Evolutionary conservation across 2,113 vertebrate species (phyloP), one percentile per base, ranked within the genome.

Genomic region (Neotragus moschatus): DNA sequence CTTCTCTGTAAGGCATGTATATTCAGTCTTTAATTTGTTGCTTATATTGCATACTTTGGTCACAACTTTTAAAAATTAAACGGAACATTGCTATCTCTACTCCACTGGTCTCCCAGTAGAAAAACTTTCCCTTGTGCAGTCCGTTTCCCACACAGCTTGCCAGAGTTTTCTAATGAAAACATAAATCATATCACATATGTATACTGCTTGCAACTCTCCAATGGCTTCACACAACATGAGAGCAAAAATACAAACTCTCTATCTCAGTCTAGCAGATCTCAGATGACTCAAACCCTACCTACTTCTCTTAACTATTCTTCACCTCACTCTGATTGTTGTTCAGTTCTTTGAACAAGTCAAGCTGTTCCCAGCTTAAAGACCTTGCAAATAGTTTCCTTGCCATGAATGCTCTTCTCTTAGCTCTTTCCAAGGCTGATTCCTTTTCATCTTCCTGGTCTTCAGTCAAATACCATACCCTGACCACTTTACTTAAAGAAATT

Each of bases 11-110:
- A 63, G 58, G n/a, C 51, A 66, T 96, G 47, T 10, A 80, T 63
- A 92, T 75, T 96, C 43, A 91, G 25, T 94, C 43, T 75, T 19
- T 49, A 90, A 88, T 90, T 88, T 91, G 56, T 91, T 96, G 43
- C 49, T 93, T 89, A 77, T 88, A 94, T 93, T 77, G 55, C 33
- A 81, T 79, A 85, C 51, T 88, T 70, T 91, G 15, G 47, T 92
- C 63, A 92, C 80, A 94, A 92, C 51, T 94, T 94, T 39, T 88
- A 58, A 95, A 94, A 93, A 92, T 94, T 94, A 90, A 95, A 82
- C 49, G 6, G n/a, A 94, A 77, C 43, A 81, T 81, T 94, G 14
- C 51, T n/a, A 60, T 56, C 81, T 70, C 77, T 92, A 95, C 25
- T 92, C 45, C 45, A 82, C 23, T 11, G 36, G 3, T 73, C 36